These are phyloP conservation scores for Coccyzus lansbergi DNA, from an alignment of 2,797 vertebrate genomes.

Conservation along the genomic window DNA sequence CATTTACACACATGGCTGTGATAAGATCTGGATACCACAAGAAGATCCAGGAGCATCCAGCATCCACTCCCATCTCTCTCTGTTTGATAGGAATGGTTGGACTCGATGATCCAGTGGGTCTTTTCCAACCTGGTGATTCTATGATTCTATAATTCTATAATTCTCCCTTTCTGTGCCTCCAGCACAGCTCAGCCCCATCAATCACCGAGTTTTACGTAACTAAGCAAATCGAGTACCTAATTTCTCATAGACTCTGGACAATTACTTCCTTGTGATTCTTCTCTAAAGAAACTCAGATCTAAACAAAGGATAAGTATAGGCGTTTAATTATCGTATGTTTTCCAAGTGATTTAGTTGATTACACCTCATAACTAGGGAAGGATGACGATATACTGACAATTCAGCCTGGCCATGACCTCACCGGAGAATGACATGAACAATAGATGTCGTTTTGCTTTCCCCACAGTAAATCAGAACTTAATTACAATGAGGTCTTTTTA, in stretches of 20 bases:
- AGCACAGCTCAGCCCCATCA: not conserved
- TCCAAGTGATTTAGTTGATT: conserved; percentile 22
- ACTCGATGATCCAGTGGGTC: no score
- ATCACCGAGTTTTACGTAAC: not conserved
- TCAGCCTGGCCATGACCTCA: not conserved
- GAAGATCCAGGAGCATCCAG: not conserved
- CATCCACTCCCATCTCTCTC: not conserved
- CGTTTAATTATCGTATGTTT: not conserved
- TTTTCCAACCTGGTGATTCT: no score
- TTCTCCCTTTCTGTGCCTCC: not conserved
- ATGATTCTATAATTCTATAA: no score
- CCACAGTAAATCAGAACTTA: conserved; percentile 2
- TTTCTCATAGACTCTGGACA: not conserved
- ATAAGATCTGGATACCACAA: not conserved
- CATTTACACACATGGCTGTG: fast-evolving
- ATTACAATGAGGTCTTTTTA: not conserved
- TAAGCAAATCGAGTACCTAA: not conserved
- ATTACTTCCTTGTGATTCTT: conserved; percentile 20
- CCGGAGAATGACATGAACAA: not conserved
- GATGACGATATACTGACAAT: not conserved
- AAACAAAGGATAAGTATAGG: conserved; percentile 41
- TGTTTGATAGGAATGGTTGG: no score
- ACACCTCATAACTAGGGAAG: not conserved
- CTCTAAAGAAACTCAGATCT: conserved; percentile 36
- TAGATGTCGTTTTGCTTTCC: not conserved